Evolutionary conservation across 2,113 vertebrate species (phyloP), one percentile per base, ranked within the genome.

Genomic region (Muntiacus reevesi): DNA sequence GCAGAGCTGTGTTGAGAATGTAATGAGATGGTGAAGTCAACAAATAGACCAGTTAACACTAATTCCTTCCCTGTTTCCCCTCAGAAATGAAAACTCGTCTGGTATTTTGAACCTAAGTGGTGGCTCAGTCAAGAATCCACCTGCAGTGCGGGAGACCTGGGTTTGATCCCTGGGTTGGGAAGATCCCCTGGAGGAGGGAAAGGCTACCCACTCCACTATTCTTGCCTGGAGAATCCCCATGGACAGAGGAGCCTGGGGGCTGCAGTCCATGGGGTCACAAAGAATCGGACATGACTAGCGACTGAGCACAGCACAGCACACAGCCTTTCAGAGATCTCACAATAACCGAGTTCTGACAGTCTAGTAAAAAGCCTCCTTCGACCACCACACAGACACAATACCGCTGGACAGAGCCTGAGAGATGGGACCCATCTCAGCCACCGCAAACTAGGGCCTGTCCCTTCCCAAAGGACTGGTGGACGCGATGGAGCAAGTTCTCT

Each of bases 71-170:
- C 21, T 36, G 7, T 30, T 78, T 59, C 50, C 62, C 54, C 76
- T 30, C 40, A 21, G 59, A 79, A 71, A 91, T 83, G 71, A 89
- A 95, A 79, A 50, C 82, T 60, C 5, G 5, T 55, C 36, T 89
- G 79, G 36, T 87, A 55, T 95, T 97, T 74, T 89, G 89, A 96
- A 94, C 55, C 28, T 92, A 90, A 95, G 60, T 64, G n/a, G n/a
- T 71, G 19, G 67, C 67, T 12, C 67, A 71, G n/a, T 71, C 19
- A 71, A 40, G 67, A 71, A 40, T 71, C 67, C 0, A 0, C 67
- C 67, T 71, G n/a, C n/a, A 36, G 23, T 71, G n/a, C 1, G 0
- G 67, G n/a, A 71, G 67, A 71, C 67, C 19, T 71, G n/a, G 67
- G n/a, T 71, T 23, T 40, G 67, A 71, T 71, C 67, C 67, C 67